A percentile compares a stretch with the other conserved stretches of the same genome.
These are phyloP conservation scores for Agapornis roseicollis DNA, from an alignment of 2,113 vertebrate species.

Conservation along the genomic window DNA sequence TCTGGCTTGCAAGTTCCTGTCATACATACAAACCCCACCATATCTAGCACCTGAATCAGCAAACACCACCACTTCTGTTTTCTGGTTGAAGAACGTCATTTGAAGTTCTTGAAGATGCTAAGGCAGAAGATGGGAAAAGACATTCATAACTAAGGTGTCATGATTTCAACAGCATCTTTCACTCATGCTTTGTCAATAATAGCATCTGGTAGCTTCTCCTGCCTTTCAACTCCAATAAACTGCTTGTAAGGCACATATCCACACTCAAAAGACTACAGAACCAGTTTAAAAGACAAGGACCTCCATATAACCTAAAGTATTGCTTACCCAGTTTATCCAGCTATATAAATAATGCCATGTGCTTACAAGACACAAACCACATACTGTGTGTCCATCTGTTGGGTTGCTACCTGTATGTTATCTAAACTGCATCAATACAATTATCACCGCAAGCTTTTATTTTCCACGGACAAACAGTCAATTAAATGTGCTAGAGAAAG, in stretches of 20 bases:
- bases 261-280: not conserved
- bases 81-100: not conserved
- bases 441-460: not conserved
- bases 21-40: not conserved
- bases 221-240: not conserved
- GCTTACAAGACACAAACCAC: not conserved
- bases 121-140: not conserved
- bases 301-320: not conserved
- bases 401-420: not conserved
- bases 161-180: not conserved
- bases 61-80: not conserved
- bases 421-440: not conserved
- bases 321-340: not conserved
- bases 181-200: not conserved
- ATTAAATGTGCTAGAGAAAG: not conserved
- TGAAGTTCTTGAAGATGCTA: not conserved
- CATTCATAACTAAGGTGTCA: fast-evolving
- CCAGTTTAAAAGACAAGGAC: not conserved
- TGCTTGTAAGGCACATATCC: fast-evolving
- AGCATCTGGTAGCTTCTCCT: not conserved
- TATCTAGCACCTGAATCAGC: not conserved
- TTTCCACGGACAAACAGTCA: not conserved
- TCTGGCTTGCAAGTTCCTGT: not conserved
- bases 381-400: not conserved
- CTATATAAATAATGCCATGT: not conserved